Evolutionary conservation across 2,113 vertebrate species (phyloP).

Genomic region (Mormoops blainvillei): DNA sequence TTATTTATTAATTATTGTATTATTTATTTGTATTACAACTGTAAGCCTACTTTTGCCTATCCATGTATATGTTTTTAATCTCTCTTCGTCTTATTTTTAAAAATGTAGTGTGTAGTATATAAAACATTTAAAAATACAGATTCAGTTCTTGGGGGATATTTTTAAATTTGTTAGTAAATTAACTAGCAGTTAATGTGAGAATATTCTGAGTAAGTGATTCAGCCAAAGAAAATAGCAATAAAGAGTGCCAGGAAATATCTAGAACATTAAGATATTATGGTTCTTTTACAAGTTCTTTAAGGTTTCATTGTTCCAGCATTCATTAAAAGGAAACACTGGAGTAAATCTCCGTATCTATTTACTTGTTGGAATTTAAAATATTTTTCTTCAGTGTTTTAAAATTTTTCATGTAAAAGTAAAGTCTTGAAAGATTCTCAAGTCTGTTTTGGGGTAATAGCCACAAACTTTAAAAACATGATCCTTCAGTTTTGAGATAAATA

Average conservation of each 20-base stretch:
- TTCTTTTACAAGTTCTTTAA: slow-evolving; percentile 31
- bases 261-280: neutral
- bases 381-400: slow-evolving; percentile 32
- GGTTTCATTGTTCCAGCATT: neutral
- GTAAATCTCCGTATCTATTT: neutral
- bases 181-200: neutral
- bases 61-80: neutral
- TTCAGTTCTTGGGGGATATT: slow-evolving; percentile 5
- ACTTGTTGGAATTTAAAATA: slow-evolving; percentile 27
- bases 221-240: neutral
- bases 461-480: slow-evolving; percentile 20
- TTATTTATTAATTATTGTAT: neutral
- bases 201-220: neutral
- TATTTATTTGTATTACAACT: neutral
- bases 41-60: neutral
- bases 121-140: slow-evolving; percentile 30
- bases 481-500: neutral
- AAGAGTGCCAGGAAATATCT: neutral
- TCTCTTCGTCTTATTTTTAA: neutral
- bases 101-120: neutral
- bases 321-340: slow-evolving; percentile 8
- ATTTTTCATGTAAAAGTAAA: slow-evolving; percentile 34
- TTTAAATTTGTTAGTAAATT: slow-evolving; percentile 19
- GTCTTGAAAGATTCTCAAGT: slow-evolving; percentile 16
- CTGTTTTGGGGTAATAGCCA: neutral